Base-by-base conservation (phyloP, 2,888 invertebrate genomes). In the Epinotia ramella region DNA sequence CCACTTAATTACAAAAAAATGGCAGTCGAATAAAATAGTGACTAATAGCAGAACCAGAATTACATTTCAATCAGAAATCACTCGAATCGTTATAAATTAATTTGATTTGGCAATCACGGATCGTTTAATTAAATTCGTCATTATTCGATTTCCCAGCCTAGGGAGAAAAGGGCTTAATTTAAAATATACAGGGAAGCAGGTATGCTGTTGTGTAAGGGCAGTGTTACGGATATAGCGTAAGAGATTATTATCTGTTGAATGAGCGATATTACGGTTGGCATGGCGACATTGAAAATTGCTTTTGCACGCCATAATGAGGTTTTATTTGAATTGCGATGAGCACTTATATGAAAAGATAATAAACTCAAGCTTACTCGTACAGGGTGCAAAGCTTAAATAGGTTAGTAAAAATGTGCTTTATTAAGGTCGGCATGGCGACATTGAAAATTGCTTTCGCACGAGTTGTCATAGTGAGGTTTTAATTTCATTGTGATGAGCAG, bases 361-460 rank as follows among this genome's bases (percentile, higher is more conserved):
- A n/a, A n/a, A n/a, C n/a, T n/a, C n/a, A n/a, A n/a, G n/a, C n/a
- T n/a, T 9, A 40, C 40, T 40, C 9, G 4, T 40, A 40, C 40
- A 4, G 49, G 49, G 16, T 49, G 49, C 5, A 16, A 40, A 9
- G 40, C 40, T 40, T 40, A 40, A 40, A 40, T 9, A 9, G 9
- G 40, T 40, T 1, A 9, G 2, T 40, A 40, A 40, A 33, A 65
- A 65, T 46, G 11, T 24, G 24, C 7, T 16, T 16, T 24, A 40
- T 46, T 65, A 16, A 13, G 7, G 64, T 64, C 16, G 46, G 44
- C 64, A 64, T 64, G 64, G 64, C 46, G 46, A 64, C 46, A 64
- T 64, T 64, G 46, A 20, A 18, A 13, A 13, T 24, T 64, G 44
- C 7, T 20, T 46, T 64, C 5, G 33, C 9, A 40, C 9, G 40